phyloP scores from a whole-genome alignment of 2,888 invertebrate species.

The Holacanthella duospinosa region DNA sequence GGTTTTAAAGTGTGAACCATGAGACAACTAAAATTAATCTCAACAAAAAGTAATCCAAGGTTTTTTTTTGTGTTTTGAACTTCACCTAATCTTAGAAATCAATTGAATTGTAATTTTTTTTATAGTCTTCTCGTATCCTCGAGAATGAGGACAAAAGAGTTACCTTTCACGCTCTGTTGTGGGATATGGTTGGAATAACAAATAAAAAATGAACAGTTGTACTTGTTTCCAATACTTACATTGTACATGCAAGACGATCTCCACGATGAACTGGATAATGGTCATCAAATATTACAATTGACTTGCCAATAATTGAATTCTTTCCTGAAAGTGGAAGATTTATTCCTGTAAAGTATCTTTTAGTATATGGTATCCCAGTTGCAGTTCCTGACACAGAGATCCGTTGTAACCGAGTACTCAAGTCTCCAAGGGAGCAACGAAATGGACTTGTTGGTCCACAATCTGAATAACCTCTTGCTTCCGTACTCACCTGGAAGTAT shows the following conservation, averaged over 20 bases:
- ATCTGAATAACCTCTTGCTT: slow-evolving; percentile 39
- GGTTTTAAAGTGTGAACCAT: too few species aligned
- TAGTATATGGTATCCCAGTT: slow-evolving; percentile 53
- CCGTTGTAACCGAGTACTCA: slow-evolving; percentile 45
- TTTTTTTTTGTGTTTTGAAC: too few species aligned
- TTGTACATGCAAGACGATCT: slow-evolving; percentile 76
- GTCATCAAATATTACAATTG: slow-evolving; percentile 77
- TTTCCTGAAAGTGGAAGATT: slow-evolving; percentile 64
- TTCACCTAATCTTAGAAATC: too few species aligned
- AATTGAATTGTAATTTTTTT: too few species aligned
- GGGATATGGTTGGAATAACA: too few species aligned
- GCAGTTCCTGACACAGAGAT: slow-evolving; percentile 66
- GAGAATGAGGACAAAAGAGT: too few species aligned
- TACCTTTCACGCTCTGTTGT: too few species aligned
- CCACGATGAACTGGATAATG: slow-evolving; percentile 77
- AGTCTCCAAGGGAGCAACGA: slow-evolving; percentile 57
- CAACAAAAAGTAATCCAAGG: too few species aligned
- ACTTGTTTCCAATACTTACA: slow-evolving; percentile 55
- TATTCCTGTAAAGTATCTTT: slow-evolving; percentile 67
- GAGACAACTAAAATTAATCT: too few species aligned
- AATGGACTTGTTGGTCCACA: slow-evolving; percentile 42
- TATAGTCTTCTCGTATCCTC: too few species aligned
- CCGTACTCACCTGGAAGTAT: slow-evolving; percentile 32
- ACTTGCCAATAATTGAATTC: slow-evolving; percentile 63
- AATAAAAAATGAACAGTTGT: too few species aligned